These are phyloP conservation scores for Scaptomyza tumidula DNA, from an alignment of 2,888 invertebrate genomes.

Conservation along the genomic window DNA sequence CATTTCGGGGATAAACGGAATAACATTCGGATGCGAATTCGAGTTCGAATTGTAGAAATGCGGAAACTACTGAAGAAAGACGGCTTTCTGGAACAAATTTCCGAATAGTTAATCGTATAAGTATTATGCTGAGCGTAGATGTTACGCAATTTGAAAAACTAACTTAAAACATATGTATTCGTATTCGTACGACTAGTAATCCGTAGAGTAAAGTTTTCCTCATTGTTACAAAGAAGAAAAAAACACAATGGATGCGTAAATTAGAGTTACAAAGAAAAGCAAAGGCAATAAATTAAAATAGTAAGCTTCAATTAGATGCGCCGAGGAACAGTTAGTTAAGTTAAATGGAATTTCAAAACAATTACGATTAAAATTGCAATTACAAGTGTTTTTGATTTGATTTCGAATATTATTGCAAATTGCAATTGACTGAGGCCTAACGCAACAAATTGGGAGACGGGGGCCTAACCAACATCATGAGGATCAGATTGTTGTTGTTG, in stretches of 20 bases:
- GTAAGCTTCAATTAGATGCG: slow-evolving; percentile 54
- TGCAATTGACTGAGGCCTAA: slow-evolving; percentile 38
- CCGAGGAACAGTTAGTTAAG: slow-evolving; percentile 30
- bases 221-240: slow-evolving; percentile 11
- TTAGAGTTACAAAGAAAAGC: slow-evolving; percentile 1
- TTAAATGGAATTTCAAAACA: slow-evolving; percentile 50
- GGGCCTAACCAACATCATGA: slow-evolving; percentile 16
- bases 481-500: slow-evolving; percentile 4
- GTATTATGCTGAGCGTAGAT: slow-evolving; percentile 4
- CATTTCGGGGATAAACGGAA: not conserved
- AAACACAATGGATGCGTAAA: slow-evolving; percentile 38
- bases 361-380: slow-evolving; percentile 44
- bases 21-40: no score
- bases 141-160: slow-evolving; percentile 29
- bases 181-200: not conserved
- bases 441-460: slow-evolving; percentile 22
- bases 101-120: slow-evolving; percentile 8
- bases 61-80: slow-evolving; percentile 19
- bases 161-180: slow-evolving; percentile 6
- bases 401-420: slow-evolving; percentile 44
- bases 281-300: not conserved
- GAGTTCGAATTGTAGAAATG: not conserved
- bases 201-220: slow-evolving; percentile 44
- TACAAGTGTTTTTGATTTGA: slow-evolving; percentile 29
- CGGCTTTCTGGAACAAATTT: slow-evolving; percentile 6